Evolutionary conservation across 2,113 vertebrate species (phyloP), one percentile per base, ranked within the genome.

Genomic region (Rhodinocichla rosea): DNA sequence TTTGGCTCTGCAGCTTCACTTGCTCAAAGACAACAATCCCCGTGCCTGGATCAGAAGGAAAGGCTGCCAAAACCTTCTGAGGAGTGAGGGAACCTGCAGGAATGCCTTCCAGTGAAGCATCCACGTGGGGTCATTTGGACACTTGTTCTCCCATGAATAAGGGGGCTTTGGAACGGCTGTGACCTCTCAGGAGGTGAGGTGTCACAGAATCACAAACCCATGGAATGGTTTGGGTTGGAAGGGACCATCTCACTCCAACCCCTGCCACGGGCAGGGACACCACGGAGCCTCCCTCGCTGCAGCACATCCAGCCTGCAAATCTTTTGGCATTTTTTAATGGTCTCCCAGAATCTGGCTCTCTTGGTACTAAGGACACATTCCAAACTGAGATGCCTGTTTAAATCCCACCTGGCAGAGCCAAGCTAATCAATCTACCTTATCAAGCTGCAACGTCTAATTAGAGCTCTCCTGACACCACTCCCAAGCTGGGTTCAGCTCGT

Each of bases 91-190:
- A 57, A 49, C 3, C 27, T 30, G 30, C 60, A 55, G 83, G 35
- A 71, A 15, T 1, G 2, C 7, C 23, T 71, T 45, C 35, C 40
- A 35, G 71, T 3, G 10, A 56, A 55, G 11, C 6, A 0, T 10
- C 33, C 3, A 52, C 2, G 1, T 32, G 56, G 21, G 28, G 13
- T 45, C n/a, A 23, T 53, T 2, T 10, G 44, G 21, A 13, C 32
- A 9, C 37, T 33, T 2, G 0, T 4, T 45, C 64, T 73, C 44
- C 27, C 24, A 24, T 10, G 11, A n/a, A 7, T 10, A 3, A 60
- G 10, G 17, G 56, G 45, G 26, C 15, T 90, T 53, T n/a, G 55
- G 56, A 60, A 7, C 0, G 1, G 20, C 2, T 0, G 0, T 55
- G 73, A n/a, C 18, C 47, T 23, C 79, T 5, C 40, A 32, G 56